A percentile compares a stretch with the other conserved stretches of the same genome.
Conservation (phyloP, 2,797 vertebrate genomes). For the Lacerta agilis region DNA sequence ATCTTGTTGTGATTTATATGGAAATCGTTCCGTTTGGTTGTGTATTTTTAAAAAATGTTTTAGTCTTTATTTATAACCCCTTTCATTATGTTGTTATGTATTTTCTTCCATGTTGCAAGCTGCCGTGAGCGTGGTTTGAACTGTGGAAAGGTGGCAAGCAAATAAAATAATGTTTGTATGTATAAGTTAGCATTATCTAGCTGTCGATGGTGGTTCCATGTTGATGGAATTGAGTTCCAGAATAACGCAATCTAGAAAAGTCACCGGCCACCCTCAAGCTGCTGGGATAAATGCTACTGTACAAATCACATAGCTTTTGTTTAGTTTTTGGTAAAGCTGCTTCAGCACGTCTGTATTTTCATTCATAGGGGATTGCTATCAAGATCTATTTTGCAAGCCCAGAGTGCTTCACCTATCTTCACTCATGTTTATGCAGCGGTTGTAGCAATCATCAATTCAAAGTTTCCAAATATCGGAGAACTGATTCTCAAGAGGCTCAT, state of each 20-base stretch:
- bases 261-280: not conserved
- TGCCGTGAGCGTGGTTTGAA: no score
- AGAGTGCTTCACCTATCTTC: conserved; percentile 95
- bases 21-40: no score
- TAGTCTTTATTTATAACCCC: no score
- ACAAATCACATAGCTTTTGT: not conserved
- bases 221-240: not conserved
- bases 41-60: no score
- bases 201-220: not conserved
- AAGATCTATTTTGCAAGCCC: conserved; percentile 93
- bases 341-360: not conserved
- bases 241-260: not conserved
- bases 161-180: no score
- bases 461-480: conserved; percentile 97
- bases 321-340: not conserved
- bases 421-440: conserved; percentile 95
- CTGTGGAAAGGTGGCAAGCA: no score
- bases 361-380: conserved; percentile 87
- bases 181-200: not conserved
- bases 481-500: conserved; percentile 95
- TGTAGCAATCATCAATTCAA: conserved; percentile 97
- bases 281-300: not conserved
- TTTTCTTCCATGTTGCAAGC: no score
- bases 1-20: no score
- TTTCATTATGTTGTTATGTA: no score